phyloP scores from a whole-genome alignment of 2,888 invertebrate genomes.

The Epistrophe grossulariae region DNA sequence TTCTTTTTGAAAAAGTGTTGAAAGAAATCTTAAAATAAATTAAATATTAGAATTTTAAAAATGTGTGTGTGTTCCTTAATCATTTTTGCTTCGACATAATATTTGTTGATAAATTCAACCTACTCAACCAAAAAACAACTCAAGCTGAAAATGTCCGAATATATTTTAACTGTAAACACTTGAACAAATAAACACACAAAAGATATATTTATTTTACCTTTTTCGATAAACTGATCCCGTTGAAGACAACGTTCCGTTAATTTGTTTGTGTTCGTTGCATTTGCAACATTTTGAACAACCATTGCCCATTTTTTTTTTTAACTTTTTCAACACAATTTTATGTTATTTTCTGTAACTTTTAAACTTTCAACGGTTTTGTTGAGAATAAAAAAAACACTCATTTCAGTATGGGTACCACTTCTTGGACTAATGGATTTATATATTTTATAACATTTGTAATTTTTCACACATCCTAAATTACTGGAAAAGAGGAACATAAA shows the following conservation, averaged over 20 bases:
- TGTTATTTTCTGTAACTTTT: constrained; percentile 21
- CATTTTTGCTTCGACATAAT: constrained; percentile 21
- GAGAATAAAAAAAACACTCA: constrained; percentile 10
- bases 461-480: constrained; percentile 6
- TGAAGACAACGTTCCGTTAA: constrained; percentile 82
- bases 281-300: constrained; percentile 84
- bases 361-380: constrained; percentile 27
- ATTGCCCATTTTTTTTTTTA: constrained; percentile 81
- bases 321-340: constrained; percentile 28
- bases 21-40: constrained; percentile 36
- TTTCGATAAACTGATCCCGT: constrained; percentile 82
- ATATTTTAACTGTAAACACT: constrained; percentile 54
- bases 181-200: constrained; percentile 27
- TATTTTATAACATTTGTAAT: constrained; percentile 27
- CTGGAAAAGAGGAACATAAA: not conserved
- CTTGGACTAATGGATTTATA: constrained; percentile 4
- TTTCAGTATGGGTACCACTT: constrained; percentile 22
- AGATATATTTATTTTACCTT: constrained; percentile 79
- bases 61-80: constrained; percentile 40
- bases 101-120: constrained; percentile 56
- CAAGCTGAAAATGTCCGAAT: constrained; percentile 33
- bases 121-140: constrained; percentile 23
- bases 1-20: constrained; percentile 25
- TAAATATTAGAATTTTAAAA: constrained; percentile 23
- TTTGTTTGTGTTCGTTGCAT: constrained; percentile 82